phyloP scores from a whole-genome alignment of 2,888 invertebrate genomes.

The Platerodrilus igneus region DNA sequence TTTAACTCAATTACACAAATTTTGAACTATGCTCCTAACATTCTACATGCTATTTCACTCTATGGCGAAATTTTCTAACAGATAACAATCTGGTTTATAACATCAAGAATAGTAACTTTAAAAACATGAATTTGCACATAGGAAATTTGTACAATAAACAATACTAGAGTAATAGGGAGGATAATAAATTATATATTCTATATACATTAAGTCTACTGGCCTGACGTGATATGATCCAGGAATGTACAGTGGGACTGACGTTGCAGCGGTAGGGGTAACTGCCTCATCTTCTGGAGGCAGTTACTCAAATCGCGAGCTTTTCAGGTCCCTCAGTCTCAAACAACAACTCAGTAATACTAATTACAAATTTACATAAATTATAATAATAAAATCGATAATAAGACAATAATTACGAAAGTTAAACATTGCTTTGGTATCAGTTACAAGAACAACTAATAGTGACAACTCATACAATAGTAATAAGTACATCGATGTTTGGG shows the following conservation, averaged over 20 bases:
- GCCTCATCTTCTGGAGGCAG: constrained; percentile 12
- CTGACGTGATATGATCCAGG: constrained; percentile 45
- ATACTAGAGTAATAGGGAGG: constrained; percentile 26
- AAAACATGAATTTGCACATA: constrained; percentile 34
- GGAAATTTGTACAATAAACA: constrained; percentile 35
- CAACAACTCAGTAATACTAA: constrained; percentile 46
- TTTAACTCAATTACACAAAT: constrained; percentile 26
- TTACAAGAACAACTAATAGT: constrained; percentile 47
- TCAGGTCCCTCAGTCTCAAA: constrained; percentile 47
- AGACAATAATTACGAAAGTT: constrained; percentile 44
- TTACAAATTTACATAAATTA: constrained; percentile 45
- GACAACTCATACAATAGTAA: constrained; percentile 29
- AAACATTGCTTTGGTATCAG: constrained; percentile 53
- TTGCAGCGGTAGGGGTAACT: constrained; percentile 24
- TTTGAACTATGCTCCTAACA: constrained; percentile 30
- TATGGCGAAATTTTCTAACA: constrained; percentile 32
- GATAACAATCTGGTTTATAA: constrained; percentile 30
- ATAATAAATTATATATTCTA: constrained; percentile 42
- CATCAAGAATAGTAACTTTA: constrained; percentile 37
- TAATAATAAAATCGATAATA: constrained; percentile 40
- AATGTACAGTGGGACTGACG: constrained; percentile 44
- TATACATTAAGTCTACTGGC: constrained; percentile 45
- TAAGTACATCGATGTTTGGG: constrained; percentile 23
- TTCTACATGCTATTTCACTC: constrained; percentile 27
- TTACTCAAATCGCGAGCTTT: constrained; percentile 20